Evolutionary conservation across 2,113 vertebrate genomes (phyloP), one percentile per base, ranked within the genome.

Genomic region (Gavia stellata): DNA sequence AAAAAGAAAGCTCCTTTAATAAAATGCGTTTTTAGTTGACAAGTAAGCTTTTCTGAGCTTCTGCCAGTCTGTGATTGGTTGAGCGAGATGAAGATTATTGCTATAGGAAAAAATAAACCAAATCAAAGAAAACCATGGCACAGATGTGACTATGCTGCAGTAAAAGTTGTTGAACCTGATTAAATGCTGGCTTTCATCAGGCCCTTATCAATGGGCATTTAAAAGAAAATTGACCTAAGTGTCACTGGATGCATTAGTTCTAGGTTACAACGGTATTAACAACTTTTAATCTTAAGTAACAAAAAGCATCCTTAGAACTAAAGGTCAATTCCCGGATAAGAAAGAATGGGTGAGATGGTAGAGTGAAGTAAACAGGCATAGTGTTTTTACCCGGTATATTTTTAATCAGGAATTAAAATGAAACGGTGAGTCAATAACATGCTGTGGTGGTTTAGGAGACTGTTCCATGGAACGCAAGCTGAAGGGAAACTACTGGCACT

Each of bases 401-500:
- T 94, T 94, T 75, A 91, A 92, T 82, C 13, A 24, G 71, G 89
- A 92, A 77, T 91, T 59, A 65, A 82, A 94, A 81, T 65, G n/a
- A 95, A 92, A 58, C 2, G 5, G 42, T 91, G 52, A 92, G 94
- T 95, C 92, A 88, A 6, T 95, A 90, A 47, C 15, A 21, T 47
- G n/a, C 33, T 91, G 94, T 50, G 52, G 70, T 81, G 52, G 70
- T 81, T 91, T 88, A 34, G 53, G 59, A 88, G 71, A 7, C 59
- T 33, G 31, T 95, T 92, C 70, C 3, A 4, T 62, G 74, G 71
- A 95, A 80, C 4, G 4, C 68, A 92, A 53, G 56, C 81, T 87
- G 81, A 81, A 75, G 58, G 68, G 77, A 94, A 91, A 73, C 56
- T 93, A 28, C 53, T 90, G 83, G 47, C 50, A 25, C 53, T 81